Evolutionary conservation across 2,797 vertebrate species (phyloP).

Genomic region (Sebastes matsubarae): DNA sequence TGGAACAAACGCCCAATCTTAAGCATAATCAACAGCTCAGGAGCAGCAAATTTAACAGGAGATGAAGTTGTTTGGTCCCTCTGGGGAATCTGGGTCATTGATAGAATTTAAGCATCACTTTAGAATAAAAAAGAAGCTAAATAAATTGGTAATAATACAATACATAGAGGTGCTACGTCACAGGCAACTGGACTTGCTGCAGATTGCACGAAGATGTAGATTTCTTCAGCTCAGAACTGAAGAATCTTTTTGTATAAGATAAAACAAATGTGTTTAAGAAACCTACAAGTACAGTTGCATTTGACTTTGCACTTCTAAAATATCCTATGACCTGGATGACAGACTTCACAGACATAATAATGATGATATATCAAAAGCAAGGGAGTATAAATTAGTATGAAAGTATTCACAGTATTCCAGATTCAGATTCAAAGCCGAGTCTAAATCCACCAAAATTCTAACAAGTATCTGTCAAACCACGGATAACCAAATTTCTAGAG

Average conservation of each 20-base stretch:
- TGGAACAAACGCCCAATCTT: neutral
- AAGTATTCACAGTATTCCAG: neutral
- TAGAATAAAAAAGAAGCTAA: neutral
- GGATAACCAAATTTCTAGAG: neutral
- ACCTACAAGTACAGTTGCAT: neutral
- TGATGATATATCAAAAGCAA: neutral
- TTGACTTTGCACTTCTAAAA: neutral
- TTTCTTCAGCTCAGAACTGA: too few species aligned
- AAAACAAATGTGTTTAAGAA: neutral
- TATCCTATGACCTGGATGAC: neutral
- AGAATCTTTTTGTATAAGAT: neutral
- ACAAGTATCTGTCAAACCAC: neutral
- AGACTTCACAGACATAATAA: neutral
- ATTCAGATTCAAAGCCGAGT: neutral
- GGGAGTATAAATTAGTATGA: neutral
- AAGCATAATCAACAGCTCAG: neutral
- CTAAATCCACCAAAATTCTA: too few species aligned
- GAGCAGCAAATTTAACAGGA: neutral
- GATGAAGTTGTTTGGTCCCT: neutral
- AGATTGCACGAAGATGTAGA: neutral
- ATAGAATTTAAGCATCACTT: neutral
- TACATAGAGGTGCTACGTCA: too few species aligned
- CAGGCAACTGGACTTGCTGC: neutral
- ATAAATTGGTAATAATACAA: neutral
- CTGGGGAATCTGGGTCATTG: neutral